These are phyloP conservation scores for Aphidoletes aphidimyza DNA, from an alignment of 2,888 invertebrate genomes.

Conservation along the genomic window DNA sequence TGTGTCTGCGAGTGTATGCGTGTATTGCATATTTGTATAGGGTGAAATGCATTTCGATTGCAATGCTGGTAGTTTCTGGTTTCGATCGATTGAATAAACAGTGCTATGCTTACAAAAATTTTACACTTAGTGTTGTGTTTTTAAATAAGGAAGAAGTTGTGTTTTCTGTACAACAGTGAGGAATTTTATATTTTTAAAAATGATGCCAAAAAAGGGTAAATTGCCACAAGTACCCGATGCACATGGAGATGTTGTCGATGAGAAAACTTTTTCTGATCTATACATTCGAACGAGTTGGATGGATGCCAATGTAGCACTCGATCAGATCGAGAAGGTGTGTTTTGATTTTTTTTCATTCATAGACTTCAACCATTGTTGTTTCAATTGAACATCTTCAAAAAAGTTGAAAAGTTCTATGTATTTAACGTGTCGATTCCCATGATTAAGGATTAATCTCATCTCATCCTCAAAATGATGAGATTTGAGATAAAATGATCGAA, in stretches of 20 bases:
- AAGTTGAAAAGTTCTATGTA: too few relatives aligned
- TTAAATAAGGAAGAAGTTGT: too few relatives aligned
- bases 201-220: conserved; percentile 65
- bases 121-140: too few relatives aligned
- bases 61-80: neutral
- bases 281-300: conserved; percentile 97
- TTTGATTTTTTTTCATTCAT: too few relatives aligned
- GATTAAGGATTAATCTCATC: too few relatives aligned
- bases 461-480: too few relatives aligned
- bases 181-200: neutral
- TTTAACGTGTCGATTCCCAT: too few relatives aligned
- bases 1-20: neutral
- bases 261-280: conserved; percentile 75
- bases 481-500: too few relatives aligned
- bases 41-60: neutral
- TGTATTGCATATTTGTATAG: neutral
- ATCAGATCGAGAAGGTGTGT: conserved; percentile 98
- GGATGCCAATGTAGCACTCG: conserved; percentile 92
- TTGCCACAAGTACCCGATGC: conserved; percentile 67
- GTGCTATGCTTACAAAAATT: neutral
- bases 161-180: neutral
- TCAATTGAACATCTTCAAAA: too few relatives aligned
- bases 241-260: conserved; percentile 67
- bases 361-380: too few relatives aligned
- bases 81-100: too few relatives aligned